Percentiles rank a stretch among this genome's conserved stretches.
phyloP scores from a whole-genome alignment of 2,113 vertebrate genomes.

The Acinonyx jubatus region DNA sequence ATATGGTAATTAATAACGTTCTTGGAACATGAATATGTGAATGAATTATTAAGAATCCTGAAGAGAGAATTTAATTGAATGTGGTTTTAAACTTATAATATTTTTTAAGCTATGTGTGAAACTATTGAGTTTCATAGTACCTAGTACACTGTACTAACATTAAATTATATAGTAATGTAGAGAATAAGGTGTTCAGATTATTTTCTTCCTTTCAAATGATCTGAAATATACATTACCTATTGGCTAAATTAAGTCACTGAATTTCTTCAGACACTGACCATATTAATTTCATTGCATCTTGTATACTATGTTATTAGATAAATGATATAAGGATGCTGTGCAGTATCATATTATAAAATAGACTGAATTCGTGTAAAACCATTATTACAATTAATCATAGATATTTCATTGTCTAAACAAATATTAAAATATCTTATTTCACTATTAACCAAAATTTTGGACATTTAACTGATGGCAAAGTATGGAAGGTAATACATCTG shows the following conservation, averaged over 20 bases:
- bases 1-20: background rate
- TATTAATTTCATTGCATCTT: background rate
- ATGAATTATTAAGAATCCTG: background rate
- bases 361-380: background rate
- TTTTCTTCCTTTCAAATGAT: background rate
- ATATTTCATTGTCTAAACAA: background rate
- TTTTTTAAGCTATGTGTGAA: background rate
- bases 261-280: background rate
- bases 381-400: background rate
- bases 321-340: background rate
- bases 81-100: background rate
- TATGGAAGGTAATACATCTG: background rate
- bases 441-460: background rate
- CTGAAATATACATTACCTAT: background rate
- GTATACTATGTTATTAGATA: background rate
- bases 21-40: background rate
- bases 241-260: background rate
- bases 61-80: background rate
- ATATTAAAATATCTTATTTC: background rate
- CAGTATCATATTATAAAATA: background rate
- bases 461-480: background rate
- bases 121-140: background rate
- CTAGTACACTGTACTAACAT: background rate
- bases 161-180: background rate
- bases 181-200: background rate